phyloP scores from a whole-genome alignment of 2,888 invertebrate genomes.

The Branchipolynoe longqiensis region DNA sequence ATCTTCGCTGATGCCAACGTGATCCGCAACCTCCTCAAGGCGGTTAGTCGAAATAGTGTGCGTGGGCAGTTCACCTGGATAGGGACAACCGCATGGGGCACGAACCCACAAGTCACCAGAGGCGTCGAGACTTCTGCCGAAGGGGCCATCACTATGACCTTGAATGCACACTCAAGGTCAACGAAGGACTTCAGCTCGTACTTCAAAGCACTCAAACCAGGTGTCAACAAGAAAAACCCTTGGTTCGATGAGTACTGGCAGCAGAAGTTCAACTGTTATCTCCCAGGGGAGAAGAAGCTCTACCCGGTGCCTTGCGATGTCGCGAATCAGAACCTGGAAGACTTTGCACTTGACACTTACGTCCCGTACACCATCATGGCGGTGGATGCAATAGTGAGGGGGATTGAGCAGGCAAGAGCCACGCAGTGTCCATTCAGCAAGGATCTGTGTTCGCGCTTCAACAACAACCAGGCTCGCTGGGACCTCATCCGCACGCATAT shows the following conservation, averaged over 20 bases:
- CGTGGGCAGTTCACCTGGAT: constrained; percentile 72
- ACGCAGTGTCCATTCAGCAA: constrained; percentile 8
- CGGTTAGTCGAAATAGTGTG: constrained; percentile 68
- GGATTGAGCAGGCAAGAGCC: constrained; percentile 67
- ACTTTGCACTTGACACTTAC: constrained; percentile 65
- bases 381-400: constrained; percentile 71
- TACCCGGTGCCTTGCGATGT: constrained; percentile 46
- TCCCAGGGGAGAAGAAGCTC: constrained; percentile 51
- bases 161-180: not conserved
- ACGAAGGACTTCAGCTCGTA: constrained; percentile 60
- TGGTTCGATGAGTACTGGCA: constrained; percentile 69
- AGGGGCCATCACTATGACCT: constrained; percentile 71
- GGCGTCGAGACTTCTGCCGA: constrained; percentile 70
- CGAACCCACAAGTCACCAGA: constrained; percentile 68
- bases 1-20: constrained; percentile 71
- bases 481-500: constrained; percentile 35
- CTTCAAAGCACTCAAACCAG: constrained; percentile 59
- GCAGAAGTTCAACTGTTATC: constrained; percentile 68
- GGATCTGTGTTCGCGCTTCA: constrained; percentile 52
- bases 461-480: constrained; percentile 32
- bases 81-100: constrained; percentile 72
- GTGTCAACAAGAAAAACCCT: constrained; percentile 55
- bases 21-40: constrained; percentile 67
- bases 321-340: not conserved
- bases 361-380: constrained; percentile 74